Evolutionary conservation across 2,113 vertebrate genomes (phyloP).

Genomic region (Upupa epops): DNA sequence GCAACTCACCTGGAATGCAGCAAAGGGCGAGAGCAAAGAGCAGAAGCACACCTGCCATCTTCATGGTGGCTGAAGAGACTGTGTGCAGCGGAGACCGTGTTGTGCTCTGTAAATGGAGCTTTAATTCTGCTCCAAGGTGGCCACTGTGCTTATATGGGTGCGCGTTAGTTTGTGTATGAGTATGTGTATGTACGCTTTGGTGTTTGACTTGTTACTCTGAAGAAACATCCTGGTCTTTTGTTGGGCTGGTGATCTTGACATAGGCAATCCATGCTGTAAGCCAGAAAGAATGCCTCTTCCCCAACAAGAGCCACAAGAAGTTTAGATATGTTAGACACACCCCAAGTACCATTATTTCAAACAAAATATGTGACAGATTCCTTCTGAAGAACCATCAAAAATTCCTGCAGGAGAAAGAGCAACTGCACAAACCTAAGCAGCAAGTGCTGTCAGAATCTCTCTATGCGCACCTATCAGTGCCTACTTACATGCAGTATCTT

Average conservation of each 20-base stretch:
- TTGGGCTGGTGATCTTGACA: not conserved
- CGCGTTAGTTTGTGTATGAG: not conserved
- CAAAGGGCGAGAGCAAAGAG: slow-evolving; percentile 11
- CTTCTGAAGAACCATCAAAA: not conserved
- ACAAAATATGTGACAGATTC: not conserved
- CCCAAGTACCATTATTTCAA: not conserved
- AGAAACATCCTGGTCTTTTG: not conserved
- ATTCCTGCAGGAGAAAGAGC: not conserved
- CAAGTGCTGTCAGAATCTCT: not conserved
- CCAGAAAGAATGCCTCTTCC: not conserved
- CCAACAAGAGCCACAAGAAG: not conserved
- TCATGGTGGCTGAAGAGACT: not conserved
- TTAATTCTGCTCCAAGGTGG: not conserved
- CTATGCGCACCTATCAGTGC: not conserved
- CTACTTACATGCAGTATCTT: not conserved
- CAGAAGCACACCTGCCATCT: not conserved
- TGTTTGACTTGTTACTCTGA: not conserved
- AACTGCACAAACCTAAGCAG: not conserved
- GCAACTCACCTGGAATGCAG: slow-evolving; percentile 47
- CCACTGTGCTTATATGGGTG: not conserved
- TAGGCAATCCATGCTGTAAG: not conserved
- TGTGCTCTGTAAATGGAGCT: not conserved
- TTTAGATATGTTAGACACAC: not conserved
- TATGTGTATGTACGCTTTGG: not conserved
- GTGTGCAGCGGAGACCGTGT: not conserved